These are phyloP conservation scores for Chaetodon trifasciatus DNA, from an alignment of 2,797 vertebrate species.

Conservation along the genomic window DNA sequence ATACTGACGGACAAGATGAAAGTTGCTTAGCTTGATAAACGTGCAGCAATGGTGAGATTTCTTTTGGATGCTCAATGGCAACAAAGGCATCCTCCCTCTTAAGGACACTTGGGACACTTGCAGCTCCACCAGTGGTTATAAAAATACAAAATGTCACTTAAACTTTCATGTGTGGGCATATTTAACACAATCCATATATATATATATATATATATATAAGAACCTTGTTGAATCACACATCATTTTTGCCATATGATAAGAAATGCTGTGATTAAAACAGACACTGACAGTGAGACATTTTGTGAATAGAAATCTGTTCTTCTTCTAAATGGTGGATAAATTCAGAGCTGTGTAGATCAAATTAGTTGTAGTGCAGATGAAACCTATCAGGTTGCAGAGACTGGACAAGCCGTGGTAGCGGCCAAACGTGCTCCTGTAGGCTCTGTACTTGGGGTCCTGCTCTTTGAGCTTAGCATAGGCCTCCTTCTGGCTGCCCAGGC, in stretches of 20 bases:
- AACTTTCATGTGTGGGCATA: not conserved
- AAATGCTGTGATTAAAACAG: not conserved
- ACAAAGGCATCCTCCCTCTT: not conserved
- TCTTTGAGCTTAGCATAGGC: constrained; percentile 88
- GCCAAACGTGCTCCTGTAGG: constrained; percentile 81
- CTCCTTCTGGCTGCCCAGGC: constrained; percentile 80
- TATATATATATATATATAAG: too few species aligned
- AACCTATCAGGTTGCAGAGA: constrained; percentile 88
- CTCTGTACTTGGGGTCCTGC: constrained; percentile 90
- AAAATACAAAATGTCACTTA: not conserved
- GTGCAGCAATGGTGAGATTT: not conserved
- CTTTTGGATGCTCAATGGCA: not conserved
- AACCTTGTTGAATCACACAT: not conserved
- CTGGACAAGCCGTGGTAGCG: constrained; percentile 88
- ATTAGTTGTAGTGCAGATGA: constrained; percentile 87
- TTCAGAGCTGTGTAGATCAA: constrained; percentile 86
- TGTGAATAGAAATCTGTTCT: not conserved
- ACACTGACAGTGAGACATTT: not conserved
- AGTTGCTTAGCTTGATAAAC: not conserved
- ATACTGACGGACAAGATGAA: not conserved
- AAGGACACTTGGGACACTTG: constrained; percentile 7
- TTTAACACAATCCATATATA: not conserved
- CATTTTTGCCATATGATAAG: not conserved
- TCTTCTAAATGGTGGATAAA: constrained; percentile 83
- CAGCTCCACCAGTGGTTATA: not conserved